Conservation (phyloP, 2,113 vertebrate species). For the Pundamilia nyererei region DNA sequence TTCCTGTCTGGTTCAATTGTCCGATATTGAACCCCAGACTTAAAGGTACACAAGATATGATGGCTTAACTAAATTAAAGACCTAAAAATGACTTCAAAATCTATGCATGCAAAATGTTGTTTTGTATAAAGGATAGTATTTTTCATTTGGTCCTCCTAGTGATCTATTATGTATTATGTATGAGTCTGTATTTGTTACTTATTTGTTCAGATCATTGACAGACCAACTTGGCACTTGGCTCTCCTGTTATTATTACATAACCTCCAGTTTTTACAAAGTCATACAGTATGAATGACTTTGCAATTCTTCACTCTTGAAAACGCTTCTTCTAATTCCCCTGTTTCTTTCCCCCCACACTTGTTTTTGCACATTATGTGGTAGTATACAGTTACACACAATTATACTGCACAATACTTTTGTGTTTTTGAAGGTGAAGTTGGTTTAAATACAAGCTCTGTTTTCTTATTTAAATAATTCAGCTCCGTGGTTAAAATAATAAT, state of each 20-base stretch:
- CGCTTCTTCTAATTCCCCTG: not conserved
- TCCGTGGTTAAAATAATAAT: not conserved
- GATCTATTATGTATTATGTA: not conserved
- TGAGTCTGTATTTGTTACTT: not conserved
- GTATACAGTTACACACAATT: not conserved
- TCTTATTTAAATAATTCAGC: not conserved
- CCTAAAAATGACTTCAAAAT: not conserved
- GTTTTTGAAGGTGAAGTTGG: not conserved
- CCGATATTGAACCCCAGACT: fast-evolving
- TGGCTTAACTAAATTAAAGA: not conserved
- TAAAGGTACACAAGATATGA: not conserved
- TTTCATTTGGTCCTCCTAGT: not conserved
- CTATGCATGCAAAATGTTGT: not conserved
- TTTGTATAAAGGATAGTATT: not conserved
- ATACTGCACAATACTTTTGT: not conserved
- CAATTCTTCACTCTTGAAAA: not conserved
- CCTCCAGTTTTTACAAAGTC: not conserved
- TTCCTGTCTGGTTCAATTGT: not conserved
- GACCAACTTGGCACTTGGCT: not conserved
- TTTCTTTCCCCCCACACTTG: fast-evolving
- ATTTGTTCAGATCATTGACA: not conserved
- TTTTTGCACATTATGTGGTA: not conserved
- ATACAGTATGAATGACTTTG: not conserved
- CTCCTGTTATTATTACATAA: not conserved
- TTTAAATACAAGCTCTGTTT: not conserved